phyloP scores from a whole-genome alignment of 2,113 vertebrate genomes.

The Lagopus leucura region DNA sequence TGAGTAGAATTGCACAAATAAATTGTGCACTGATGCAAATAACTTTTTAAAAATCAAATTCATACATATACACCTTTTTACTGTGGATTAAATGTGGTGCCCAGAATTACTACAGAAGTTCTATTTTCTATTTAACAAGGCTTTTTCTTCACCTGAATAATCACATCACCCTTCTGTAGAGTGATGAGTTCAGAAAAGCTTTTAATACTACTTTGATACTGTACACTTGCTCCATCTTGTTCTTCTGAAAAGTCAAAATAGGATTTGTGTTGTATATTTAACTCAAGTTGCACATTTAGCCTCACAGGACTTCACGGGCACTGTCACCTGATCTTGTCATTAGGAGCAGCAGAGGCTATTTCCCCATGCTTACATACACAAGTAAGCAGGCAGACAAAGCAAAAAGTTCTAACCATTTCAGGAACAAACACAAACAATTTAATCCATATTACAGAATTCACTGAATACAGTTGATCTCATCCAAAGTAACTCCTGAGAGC shows the following conservation, averaged over 20 bases:
- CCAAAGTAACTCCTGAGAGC: slow-evolving; percentile 74
- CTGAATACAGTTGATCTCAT: slow-evolving; percentile 73
- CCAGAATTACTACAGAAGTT: slow-evolving; percentile 29
- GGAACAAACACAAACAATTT: slow-evolving; percentile 75
- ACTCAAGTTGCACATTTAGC: not conserved
- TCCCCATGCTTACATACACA: slow-evolving; percentile 53
- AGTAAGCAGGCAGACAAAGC: slow-evolving; percentile 70
- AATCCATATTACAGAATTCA: slow-evolving; percentile 76
- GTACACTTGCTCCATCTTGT: not conserved
- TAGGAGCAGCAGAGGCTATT: not conserved
- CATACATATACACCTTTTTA: not conserved
- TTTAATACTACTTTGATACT: not conserved
- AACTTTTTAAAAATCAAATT: not conserved
- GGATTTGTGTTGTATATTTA: not conserved
- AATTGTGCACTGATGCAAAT: not conserved
- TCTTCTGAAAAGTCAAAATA: not conserved
- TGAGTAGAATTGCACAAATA: not conserved
- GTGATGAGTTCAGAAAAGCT: slow-evolving; percentile 3
- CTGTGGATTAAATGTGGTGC: not conserved
- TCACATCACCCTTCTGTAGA: slow-evolving; percentile 4
- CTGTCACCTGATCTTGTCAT: not conserved
- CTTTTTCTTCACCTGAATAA: not conserved
- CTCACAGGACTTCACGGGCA: not conserved
- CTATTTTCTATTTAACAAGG: not conserved
- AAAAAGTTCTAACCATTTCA: slow-evolving; percentile 73